phyloP scores from a whole-genome alignment of 2,888 invertebrate genomes.

The Osmoderma eremita region DNA sequence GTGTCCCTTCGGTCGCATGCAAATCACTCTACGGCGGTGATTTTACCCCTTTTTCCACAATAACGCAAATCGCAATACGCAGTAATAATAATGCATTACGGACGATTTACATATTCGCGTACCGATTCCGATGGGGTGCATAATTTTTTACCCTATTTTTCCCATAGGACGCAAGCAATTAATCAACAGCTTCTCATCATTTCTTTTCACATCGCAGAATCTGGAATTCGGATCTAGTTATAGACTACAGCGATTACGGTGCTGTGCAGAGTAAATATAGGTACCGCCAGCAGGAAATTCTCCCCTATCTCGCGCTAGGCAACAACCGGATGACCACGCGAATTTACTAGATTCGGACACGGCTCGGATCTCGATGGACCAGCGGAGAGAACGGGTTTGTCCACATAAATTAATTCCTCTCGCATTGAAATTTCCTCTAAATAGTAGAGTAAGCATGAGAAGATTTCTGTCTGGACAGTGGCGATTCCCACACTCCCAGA shows the following conservation, averaged over 20 bases:
- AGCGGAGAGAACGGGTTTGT: constrained; percentile 30
- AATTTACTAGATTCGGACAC: constrained; percentile 38
- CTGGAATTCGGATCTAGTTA: constrained; percentile 2
- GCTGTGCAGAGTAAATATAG: not conserved
- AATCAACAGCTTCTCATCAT: constrained; percentile 18
- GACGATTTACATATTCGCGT: constrained; percentile 29
- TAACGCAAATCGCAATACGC: not conserved
- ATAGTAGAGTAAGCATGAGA: constrained; percentile 31
- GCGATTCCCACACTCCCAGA: constrained; percentile 29
- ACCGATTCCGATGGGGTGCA: constrained; percentile 21
- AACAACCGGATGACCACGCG: constrained; percentile 37
- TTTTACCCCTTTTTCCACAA: constrained; percentile 25
- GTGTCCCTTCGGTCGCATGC: constrained; percentile 1
- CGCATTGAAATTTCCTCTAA: constrained; percentile 15
- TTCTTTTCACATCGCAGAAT: not conserved
- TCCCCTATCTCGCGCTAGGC: constrained; percentile 3
- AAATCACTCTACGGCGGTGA: constrained; percentile 1
- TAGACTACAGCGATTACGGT: constrained; percentile 14
- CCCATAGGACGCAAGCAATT: constrained; percentile 27
- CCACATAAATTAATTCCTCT: constrained; percentile 37
- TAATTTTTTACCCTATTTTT: constrained; percentile 31
- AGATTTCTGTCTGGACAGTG: constrained; percentile 32
- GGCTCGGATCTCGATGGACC: constrained; percentile 28
- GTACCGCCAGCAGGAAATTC: not conserved
- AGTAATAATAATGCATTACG: constrained; percentile 15